Percentiles rank a stretch among this genome's conserved stretches.
Evolutionary conservation across 1,140 invertebrate genomes (phyloP).

Genomic region (Drosophila santomea): DNA sequence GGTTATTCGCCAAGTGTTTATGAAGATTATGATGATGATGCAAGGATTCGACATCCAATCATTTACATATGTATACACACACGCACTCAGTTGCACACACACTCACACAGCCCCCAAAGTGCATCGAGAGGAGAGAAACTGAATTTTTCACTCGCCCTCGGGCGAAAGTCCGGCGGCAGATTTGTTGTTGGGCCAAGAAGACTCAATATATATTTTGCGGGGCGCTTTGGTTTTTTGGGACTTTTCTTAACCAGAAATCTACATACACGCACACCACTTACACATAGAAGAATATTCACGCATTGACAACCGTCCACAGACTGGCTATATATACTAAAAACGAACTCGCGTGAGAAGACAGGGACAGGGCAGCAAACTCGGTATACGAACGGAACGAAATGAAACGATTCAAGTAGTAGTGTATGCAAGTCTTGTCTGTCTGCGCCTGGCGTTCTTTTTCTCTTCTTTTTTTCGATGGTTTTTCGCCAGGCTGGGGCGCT

Average conservation of each 20-base stretch:
- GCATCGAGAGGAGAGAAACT: constrained; percentile 50
- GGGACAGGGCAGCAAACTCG: constrained; percentile 59
- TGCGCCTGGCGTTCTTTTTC: constrained; percentile 38
- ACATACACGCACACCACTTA: constrained; percentile 69
- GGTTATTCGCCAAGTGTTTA: constrained; percentile 55
- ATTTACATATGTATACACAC: constrained; percentile 67
- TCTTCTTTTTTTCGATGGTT: constrained; percentile 8
- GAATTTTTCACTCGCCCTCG: constrained; percentile 52
- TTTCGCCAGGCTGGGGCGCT: constrained; percentile 40
- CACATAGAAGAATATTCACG: constrained; percentile 83
- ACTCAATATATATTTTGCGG: constrained; percentile 30
- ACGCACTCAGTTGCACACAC: constrained; percentile 30
- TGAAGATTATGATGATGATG: constrained; percentile 59
- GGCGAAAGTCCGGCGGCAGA: constrained; percentile 50
- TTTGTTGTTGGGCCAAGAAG: constrained; percentile 37
- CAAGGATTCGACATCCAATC: constrained; percentile 66
- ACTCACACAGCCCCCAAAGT: constrained; percentile 53
- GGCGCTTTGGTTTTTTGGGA: constrained; percentile 15
- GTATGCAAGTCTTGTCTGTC: constrained; percentile 69
- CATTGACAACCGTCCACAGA: constrained; percentile 77
- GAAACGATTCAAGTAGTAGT: constrained; percentile 50
- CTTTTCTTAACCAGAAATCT: constrained; percentile 56
- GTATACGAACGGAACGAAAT: constrained; percentile 65
- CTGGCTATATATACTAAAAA: constrained; percentile 77
- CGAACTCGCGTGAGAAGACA: constrained; percentile 75